Evolutionary conservation across 2,888 invertebrate genomes (phyloP), one percentile per base, ranked within the genome.

Genomic region (Synergus umbraculus): DNA sequence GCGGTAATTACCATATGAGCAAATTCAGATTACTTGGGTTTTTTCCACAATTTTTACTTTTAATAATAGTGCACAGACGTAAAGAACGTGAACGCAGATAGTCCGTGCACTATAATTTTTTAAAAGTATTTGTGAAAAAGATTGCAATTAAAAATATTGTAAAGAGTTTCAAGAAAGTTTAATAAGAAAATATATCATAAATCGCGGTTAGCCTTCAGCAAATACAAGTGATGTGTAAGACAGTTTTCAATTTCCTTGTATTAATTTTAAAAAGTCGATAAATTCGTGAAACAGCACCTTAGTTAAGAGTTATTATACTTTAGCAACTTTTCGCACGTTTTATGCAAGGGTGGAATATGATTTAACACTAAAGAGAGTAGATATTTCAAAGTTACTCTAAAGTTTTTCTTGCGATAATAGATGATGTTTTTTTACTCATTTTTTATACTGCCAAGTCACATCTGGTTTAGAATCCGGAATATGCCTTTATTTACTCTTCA

Each of bases 371-470:
- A 44, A 43, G n/a, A n/a, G 43, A 65, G 46, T 22, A 46, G 46
- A 49, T 46, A 29, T 69, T 49, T 69, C 12, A 49, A 69, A 46
- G 29, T 49, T 49, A 22, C 46, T 15, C 13, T 12, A 46, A 69
- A 69, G 15, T 69, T 69, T 69, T 44, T 18, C 46, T 69, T 49
- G 46, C 15, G 7, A 69, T 49, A 49, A 69, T 69, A 69, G 46
- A 69, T 69, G 44, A 29, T 49, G 46, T 69, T 69, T 69, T 69
- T 7, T 22, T 18, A 15, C 29, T 22, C 46, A 49, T 46, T 49
- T 69, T 69, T 69, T 22, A 49, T 29, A 5, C 46, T 69, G 49
- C 49, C 69, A 46, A 22, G 69, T 69, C 29, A 29, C 29, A 69
- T 69, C 29, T 69, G 69, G 15, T 46, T 22, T 13, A 46, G 7